Percentiles rank a stretch among this genome's conserved stretches.
Evolutionary conservation across 2,888 invertebrate species (phyloP).

Genomic region (Xanthorhoe designata): DNA sequence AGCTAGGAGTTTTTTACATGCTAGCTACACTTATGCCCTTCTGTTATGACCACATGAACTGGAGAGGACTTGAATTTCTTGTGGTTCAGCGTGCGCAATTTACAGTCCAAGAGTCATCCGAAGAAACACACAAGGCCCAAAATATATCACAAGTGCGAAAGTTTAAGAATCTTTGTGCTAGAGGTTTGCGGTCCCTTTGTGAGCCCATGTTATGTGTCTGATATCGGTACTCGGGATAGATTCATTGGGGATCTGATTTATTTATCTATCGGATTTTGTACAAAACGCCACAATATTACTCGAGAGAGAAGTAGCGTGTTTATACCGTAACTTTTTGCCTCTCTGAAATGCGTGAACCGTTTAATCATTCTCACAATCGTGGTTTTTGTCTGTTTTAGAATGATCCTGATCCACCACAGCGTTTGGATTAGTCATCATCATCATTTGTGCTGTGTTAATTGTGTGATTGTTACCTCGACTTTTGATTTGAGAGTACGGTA

Average conservation of each 20-base stretch:
- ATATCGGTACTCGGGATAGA: constrained; percentile 33
- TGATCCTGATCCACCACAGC: too few relatives aligned
- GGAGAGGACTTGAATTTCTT: too few relatives aligned
- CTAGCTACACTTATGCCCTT: too few relatives aligned
- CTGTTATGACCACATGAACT: too few relatives aligned
- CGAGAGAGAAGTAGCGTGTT: background rate
- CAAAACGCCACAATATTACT: constrained; percentile 21
- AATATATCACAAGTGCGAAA: background rate
- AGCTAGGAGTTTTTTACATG: too few relatives aligned
- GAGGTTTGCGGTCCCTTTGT: constrained; percentile 28
- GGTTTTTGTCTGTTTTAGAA: background rate
- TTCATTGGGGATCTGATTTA: constrained; percentile 35
- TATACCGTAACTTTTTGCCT: background rate
- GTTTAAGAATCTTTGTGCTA: constrained; percentile 22
- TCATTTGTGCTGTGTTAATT: too few relatives aligned
- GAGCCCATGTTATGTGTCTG: constrained; percentile 29
- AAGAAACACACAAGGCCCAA: background rate
- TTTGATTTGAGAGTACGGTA: too few relatives aligned
- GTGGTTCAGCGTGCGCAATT: too few relatives aligned
- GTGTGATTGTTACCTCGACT: too few relatives aligned
- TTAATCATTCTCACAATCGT: background rate
- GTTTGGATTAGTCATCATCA: too few relatives aligned
- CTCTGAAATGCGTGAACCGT: background rate
- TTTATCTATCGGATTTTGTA: constrained; percentile 17
- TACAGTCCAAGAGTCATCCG: background rate